Percentiles rank a stretch among this genome's conserved stretches.
Evolutionary conservation across 2,888 invertebrate genomes (phyloP).

Genomic region (Agrotis ipsilon): DNA sequence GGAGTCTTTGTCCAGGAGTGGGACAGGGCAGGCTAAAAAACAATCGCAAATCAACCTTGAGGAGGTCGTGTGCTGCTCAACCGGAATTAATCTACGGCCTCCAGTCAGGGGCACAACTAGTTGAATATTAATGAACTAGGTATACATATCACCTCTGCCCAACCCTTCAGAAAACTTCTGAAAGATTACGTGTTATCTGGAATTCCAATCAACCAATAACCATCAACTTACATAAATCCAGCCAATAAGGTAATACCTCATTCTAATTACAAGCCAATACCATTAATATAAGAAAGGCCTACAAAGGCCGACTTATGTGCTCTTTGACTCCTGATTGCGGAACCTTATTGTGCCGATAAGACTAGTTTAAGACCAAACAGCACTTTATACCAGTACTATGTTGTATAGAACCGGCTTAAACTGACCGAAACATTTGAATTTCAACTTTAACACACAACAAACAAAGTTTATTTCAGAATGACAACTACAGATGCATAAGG

Average conservation of each 20-base stretch:
- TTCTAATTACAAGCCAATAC: slow-evolving; percentile 48
- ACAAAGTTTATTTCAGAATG: not conserved
- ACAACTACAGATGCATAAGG: fast-evolving
- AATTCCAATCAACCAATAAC: not conserved
- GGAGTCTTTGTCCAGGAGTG: too few relatives aligned
- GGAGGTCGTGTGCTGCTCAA: too few relatives aligned
- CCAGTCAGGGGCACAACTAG: too few relatives aligned
- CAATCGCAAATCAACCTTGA: too few relatives aligned
- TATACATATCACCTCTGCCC: too few relatives aligned
- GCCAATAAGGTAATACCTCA: slow-evolving; percentile 20
- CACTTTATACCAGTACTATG: slow-evolving; percentile 50
- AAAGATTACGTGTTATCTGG: not conserved
- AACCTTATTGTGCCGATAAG: slow-evolving; percentile 64
- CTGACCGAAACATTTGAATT: not conserved
- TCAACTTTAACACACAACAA: fast-evolving
- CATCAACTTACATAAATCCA: not conserved
- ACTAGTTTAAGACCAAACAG: slow-evolving; percentile 52
- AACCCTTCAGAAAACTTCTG: not conserved
- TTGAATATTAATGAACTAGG: too few relatives aligned
- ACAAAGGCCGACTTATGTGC: slow-evolving; percentile 38
- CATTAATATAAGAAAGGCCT: slow-evolving; percentile 40
- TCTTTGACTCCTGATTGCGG: slow-evolving; percentile 57
- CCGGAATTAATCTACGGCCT: too few relatives aligned
- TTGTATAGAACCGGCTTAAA: slow-evolving; percentile 37
- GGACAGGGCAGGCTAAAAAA: too few relatives aligned